Evolutionary conservation across 1,140 invertebrate genomes (phyloP), one percentile per base, ranked within the genome.

Genomic region (Cydia fagiglandana): DNA sequence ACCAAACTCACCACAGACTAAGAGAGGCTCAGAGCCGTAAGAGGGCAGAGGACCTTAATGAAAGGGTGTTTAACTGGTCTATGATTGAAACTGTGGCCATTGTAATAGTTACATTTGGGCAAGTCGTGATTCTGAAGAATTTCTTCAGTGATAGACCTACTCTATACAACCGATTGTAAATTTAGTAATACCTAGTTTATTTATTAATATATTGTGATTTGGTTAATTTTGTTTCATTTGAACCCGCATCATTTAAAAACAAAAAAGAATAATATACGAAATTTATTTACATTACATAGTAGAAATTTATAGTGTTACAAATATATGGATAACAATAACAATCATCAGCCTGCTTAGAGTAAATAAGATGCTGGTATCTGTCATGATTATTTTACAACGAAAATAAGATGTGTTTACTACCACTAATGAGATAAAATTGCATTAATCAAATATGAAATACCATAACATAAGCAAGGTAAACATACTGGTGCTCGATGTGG

Each of bases 1-100:
- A 97, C 84, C 98, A 99, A 94, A 99, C 98, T 5, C 98, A 99
- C 94, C 98, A 99, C 93, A 94, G 98, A 73, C 92, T 99, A 76
- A 95, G 97, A 66, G 99, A 99, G 94, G 96, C 98, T 6, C 97
- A 98, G 88, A 96, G 98, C 41, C 95, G 98, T 53, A 98, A 98
- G 87, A 94, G 98, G 68, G 99, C 99, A 0, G 99, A 99, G 93
- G 97, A 99, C 91, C 94, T 99, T 10, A 99, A 99, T 86, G 96
- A 98, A 88, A 95, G 97, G 80, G 98, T 99, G 0, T 94, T 98
- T 80, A 95, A 96, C 92, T 99, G 98, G 98, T 99, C 98, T 0
- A 91, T 98, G 7, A 94, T 97, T 73, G 98, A 99, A 93, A 97
- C 98, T 28, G 77, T 96, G 0, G 95, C 97, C 34, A 96, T 99